Evolutionary conservation across 2,797 vertebrate genomes (phyloP).

Genomic region (Sarcophilus harrisii): DNA sequence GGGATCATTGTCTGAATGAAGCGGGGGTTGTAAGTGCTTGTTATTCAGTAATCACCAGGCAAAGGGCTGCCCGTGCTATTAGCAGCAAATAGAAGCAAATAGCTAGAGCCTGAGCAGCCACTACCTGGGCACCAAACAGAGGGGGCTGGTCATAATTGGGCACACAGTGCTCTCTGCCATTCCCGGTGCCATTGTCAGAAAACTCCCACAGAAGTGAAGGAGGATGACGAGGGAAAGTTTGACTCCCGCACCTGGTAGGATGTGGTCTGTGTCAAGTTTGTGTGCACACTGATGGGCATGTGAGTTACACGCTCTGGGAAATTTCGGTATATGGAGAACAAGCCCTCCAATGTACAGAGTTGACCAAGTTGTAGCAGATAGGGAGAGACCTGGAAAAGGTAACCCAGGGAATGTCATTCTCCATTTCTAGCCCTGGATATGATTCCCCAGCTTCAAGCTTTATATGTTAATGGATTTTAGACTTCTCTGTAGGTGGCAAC

Average conservation of each 20-base stretch:
- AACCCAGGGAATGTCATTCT: neutral
- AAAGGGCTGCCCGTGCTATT: neutral
- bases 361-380: neutral
- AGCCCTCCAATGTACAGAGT: neutral
- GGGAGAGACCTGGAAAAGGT: neutral
- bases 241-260: neutral
- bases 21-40: neutral
- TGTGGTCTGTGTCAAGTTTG: neutral
- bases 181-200: neutral
- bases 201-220: neutral
- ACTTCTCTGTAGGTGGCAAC: neutral
- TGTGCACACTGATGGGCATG: neutral
- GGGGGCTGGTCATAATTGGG: neutral
- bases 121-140: neutral
- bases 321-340: neutral
- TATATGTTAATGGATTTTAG: neutral
- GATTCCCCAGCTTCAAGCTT: neutral
- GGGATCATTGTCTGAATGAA: neutral
- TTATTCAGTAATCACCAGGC: neutral
- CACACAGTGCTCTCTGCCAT: neutral
- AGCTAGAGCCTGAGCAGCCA: neutral
- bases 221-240: neutral
- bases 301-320: neutral
- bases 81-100: neutral
- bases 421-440: neutral